Evolutionary conservation across 2,888 invertebrate species (phyloP), one percentile per base, ranked within the genome.

Genomic region (Leptinotarsa tumamoca): DNA sequence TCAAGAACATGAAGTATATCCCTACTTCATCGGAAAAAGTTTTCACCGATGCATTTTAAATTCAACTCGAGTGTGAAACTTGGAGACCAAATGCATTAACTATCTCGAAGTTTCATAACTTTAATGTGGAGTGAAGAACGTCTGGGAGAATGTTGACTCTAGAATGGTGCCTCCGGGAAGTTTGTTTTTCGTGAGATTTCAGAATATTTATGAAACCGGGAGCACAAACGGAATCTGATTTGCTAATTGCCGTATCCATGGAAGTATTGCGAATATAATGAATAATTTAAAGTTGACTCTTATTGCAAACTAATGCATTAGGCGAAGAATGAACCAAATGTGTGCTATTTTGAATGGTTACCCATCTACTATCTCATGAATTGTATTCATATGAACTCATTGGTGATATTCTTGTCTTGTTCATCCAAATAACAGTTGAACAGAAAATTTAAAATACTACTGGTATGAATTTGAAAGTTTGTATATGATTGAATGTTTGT

Each of bases 131-230:
- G 17, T 63, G 63, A 43, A 33, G 43, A 63, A 43, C 27, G 63
- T 63, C 63, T 63, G 63, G n/a, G 63, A 63, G 18, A 63, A 63
- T 63, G 63, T 63, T 63, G 63, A 63, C 33, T 63, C 18, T 33
- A n/a, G 27, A 43, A 63, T n/a, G 43, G 43, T 63, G n/a, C 33
- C n/a, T 15, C 7, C n/a, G 43, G 15, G 10, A 43, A 63, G 43
- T 63, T 63, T 63, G n/a, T 63, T 18, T 63, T 27, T 43, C 17
- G 43, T 43, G 63, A 61, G 61, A 61, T 61, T 27, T 21, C 61
- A 14, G 61, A 61, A 61, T 61, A 61, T 61, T 61, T 61, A 61
- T 61, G 7, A 61, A 61, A 61, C 23, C 21, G 23, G 21, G 61
- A 23, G 61, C 61, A 23, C 15, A 27, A 61, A 61, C 15, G 17